These are phyloP conservation scores for Acanthosoma haemorrhoidale DNA, from an alignment of 2,888 invertebrate genomes.

Conservation along the genomic window DNA sequence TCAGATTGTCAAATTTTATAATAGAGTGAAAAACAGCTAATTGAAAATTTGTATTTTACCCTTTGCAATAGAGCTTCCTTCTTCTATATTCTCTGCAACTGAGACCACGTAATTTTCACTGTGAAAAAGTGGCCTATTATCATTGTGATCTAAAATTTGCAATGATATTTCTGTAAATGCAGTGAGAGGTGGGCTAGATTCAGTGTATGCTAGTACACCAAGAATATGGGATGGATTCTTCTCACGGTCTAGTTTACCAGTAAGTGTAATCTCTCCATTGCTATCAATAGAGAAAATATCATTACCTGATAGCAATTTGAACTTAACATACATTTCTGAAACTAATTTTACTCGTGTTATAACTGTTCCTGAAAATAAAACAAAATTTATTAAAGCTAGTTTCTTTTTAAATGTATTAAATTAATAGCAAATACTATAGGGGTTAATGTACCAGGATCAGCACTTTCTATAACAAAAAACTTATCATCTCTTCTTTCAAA, in stretches of 20 bases:
- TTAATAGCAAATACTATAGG: slow-evolving; percentile 23
- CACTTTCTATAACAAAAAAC: slow-evolving; percentile 75
- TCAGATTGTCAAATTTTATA: no score
- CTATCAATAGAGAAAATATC: slow-evolving; percentile 66
- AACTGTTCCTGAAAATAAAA: slow-evolving; percentile 52
- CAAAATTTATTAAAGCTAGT: not conserved
- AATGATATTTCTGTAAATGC: slow-evolving; percentile 66
- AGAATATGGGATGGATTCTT: slow-evolving; percentile 62
- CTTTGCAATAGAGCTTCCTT: slow-evolving; percentile 69
- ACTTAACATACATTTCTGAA: slow-evolving; percentile 57
- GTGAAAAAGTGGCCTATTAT: slow-evolving; percentile 82
- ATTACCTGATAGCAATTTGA: slow-evolving; percentile 57
- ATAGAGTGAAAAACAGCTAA: not conserved
- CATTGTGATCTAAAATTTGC: slow-evolving; percentile 83
- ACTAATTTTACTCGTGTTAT: slow-evolving; percentile 63
- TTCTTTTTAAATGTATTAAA: not conserved
- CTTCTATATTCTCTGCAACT: slow-evolving; percentile 77
- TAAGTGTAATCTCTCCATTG: slow-evolving; percentile 67
- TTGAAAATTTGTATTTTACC: slow-evolving; percentile 46
- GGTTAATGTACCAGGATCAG: slow-evolving; percentile 53
- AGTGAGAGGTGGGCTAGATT: slow-evolving; percentile 65
- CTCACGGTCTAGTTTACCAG: slow-evolving; percentile 72
- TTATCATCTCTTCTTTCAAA: slow-evolving; percentile 69
- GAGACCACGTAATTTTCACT: slow-evolving; percentile 71
- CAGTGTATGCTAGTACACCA: slow-evolving; percentile 65